Evolutionary conservation across 2,113 vertebrate species (phyloP), one percentile per base, ranked within the genome.

Genomic region (Aphelocoma coerulescens): DNA sequence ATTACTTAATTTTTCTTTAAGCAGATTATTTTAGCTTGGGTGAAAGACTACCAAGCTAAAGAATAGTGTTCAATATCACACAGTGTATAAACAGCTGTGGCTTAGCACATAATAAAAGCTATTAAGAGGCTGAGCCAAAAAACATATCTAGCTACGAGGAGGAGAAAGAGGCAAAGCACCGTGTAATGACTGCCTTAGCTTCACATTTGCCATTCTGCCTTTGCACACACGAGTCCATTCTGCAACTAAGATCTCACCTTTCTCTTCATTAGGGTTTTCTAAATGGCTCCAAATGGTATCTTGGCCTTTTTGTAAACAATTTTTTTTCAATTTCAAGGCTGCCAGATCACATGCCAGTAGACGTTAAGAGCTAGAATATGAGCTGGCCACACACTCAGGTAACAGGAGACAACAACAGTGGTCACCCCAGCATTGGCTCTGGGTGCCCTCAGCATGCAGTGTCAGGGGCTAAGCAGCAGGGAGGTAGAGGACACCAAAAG

Each of bases 21-120:
- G 83, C 68, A 91, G 68, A 95, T 92, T 96, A 79, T 73, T 96
- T 97, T 95, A 96, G 72, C 72, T 87, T 51, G 96, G 85, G 87
- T 93, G 74, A 92, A 93, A 93, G 68, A 95, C 39, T 91, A 95
- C n/a, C 55, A 86, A 67, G 43, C 65, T 82, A 61, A 81, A 96
- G 54, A 89, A 95, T 23, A 92, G 84, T 81, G 85, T 88, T 95
- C 94, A 92, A 59, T 95, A 95, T 92, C 95, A 93, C 3, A 10
- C 43, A 67, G 39, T 73, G 61, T 95, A 94, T 76, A 96, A 97
- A 97, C 95, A 97, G 93, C 82, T 96, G 90, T 51, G 85, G 77
- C 90, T 74, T 94, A 91, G 79, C 62, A 58, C 71, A 82, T 74
- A 79, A 95, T 88, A 86, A 95, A 96, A 94, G 66, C 93, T 87